Evolutionary conservation across 2,888 invertebrate genomes (phyloP).

Genomic region (Lathronympha strigana): DNA sequence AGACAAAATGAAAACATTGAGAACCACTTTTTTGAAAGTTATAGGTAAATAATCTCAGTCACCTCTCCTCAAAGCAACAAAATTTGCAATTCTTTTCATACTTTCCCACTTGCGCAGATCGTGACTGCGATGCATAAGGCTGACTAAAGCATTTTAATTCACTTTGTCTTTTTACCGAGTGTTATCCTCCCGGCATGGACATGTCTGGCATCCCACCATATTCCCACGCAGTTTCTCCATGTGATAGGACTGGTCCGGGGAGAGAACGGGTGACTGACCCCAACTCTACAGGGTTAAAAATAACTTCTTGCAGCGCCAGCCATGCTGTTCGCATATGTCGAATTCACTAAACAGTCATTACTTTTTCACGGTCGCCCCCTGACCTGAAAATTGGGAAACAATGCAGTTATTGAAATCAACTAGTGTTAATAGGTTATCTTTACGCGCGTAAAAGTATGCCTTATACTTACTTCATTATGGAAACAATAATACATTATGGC

Average conservation of each 20-base stretch:
- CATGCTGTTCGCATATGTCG: slow-evolving; percentile 83
- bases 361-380: slow-evolving; percentile 82
- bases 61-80: not conserved
- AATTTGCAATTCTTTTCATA: slow-evolving; percentile 41
- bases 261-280: slow-evolving; percentile 81
- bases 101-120: slow-evolving; percentile 42
- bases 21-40: not conserved
- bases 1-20: no score
- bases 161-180: slow-evolving; percentile 52
- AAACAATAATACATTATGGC: not conserved
- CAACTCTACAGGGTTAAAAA: slow-evolving; percentile 81
- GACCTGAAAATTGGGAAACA: slow-evolving; percentile 75
- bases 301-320: slow-evolving; percentile 76
- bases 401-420: slow-evolving; percentile 45
- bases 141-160: slow-evolving; percentile 30
- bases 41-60: not conserved
- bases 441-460: slow-evolving; percentile 7
- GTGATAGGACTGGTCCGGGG: slow-evolving; percentile 79
- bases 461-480: slow-evolving; percentile 11
- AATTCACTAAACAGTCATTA: slow-evolving; percentile 82
- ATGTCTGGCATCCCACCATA: slow-evolving; percentile 65
- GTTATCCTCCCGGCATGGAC: slow-evolving; percentile 59
- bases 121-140: slow-evolving; percentile 43
- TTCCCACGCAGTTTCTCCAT: slow-evolving; percentile 82
- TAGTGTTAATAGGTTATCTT: slow-evolving; percentile 27